These are phyloP conservation scores for Euleptes europaea DNA, from an alignment of 2,113 vertebrate species.

Conservation along the genomic window DNA sequence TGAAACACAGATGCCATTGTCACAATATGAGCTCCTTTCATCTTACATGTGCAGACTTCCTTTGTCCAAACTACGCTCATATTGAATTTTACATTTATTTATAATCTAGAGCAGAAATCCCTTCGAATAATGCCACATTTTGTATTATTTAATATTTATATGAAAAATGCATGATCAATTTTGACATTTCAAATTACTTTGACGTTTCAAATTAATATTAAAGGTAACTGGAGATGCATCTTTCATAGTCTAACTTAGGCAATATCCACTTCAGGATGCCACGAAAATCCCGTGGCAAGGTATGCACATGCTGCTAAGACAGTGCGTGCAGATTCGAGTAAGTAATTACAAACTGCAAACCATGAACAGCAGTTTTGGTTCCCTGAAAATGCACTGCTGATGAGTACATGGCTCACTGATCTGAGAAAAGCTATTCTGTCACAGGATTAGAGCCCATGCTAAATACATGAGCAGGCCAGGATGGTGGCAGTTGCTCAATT, in stretches of 20 bases:
- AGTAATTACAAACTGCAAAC: not conserved
- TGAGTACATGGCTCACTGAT: not conserved
- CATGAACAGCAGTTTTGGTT: not conserved
- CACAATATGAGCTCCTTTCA: not conserved
- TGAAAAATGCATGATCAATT: not conserved
- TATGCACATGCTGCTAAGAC: too few species aligned
- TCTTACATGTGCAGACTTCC: not conserved
- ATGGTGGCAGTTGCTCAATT: not conserved
- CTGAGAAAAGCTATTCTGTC: not conserved
- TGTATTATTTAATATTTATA: not conserved
- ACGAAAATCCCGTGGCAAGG: too few species aligned
- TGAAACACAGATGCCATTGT: not conserved
- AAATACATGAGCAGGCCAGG: not conserved
- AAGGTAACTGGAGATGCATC: not conserved
- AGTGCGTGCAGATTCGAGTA: too few species aligned
- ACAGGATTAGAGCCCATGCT: not conserved
- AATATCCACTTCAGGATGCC: not conserved
- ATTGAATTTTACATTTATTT: not conserved
- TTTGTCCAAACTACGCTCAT: not conserved
- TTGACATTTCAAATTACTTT: not conserved
- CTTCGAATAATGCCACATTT: too few species aligned
- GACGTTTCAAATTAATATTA: not conserved
- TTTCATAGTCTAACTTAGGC: not conserved
- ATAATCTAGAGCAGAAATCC: not conserved
- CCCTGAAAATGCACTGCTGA: not conserved